Conservation (phyloP, 1,140 invertebrate species). For the Temnothorax longispinosus region DNA sequence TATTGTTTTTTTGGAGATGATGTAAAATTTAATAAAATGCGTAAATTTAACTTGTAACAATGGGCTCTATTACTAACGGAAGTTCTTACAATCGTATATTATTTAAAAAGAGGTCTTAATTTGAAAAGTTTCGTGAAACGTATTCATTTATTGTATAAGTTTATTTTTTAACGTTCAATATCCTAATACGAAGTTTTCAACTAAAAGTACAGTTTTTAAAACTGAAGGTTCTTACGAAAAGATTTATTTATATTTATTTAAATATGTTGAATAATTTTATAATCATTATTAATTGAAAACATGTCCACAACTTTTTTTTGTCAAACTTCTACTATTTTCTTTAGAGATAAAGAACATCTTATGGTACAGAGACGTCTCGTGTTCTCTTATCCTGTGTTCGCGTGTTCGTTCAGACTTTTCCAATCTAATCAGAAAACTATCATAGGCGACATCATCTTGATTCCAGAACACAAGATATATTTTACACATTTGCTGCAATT, state of each 20-base stretch:
- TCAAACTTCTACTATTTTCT: neutral
- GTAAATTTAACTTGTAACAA: neutral
- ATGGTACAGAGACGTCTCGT: neutral
- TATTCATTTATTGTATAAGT: neutral
- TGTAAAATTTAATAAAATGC: slow-evolving; percentile 5
- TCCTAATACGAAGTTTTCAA: neutral
- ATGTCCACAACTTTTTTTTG: neutral
- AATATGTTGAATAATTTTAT: neutral
- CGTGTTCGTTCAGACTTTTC: neutral
- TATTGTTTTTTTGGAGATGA: neutral
- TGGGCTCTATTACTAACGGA: too few species aligned
- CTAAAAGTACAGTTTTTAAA: neutral
- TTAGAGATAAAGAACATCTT: neutral
- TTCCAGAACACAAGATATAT: neutral
- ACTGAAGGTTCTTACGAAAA: neutral
- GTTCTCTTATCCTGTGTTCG: neutral
- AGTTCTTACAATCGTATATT: neutral
- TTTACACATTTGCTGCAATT: neutral
- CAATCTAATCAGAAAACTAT: neutral
- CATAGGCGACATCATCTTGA: neutral
- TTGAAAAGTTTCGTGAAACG: neutral
- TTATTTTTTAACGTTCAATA: neutral
- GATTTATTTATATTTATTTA: too few species aligned
- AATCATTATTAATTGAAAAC: neutral
- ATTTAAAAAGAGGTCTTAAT: neutral